Evolutionary conservation across 2,888 invertebrate genomes (phyloP).

Genomic region (Oxystoma pomonae): DNA sequence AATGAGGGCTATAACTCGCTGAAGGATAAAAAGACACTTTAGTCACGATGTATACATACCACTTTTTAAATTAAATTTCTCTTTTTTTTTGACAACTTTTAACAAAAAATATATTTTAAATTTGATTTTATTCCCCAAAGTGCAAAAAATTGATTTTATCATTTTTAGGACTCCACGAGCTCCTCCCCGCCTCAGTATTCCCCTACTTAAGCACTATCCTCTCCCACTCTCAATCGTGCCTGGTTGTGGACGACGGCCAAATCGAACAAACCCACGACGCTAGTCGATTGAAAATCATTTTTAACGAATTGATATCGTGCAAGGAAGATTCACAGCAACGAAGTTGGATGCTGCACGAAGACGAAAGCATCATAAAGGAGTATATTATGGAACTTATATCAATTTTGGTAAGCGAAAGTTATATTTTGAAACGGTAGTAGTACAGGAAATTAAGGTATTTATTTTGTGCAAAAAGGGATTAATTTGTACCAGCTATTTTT

Average conservation of each 20-base stretch:
- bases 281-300: constrained; percentile 74
- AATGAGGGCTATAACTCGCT: too few relatives aligned
- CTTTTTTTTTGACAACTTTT: too few relatives aligned
- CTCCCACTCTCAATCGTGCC: constrained; percentile 57
- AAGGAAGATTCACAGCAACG: constrained; percentile 94
- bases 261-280: constrained; percentile 83
- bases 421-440: too few relatives aligned
- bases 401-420: constrained; percentile 66
- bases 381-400: constrained; percentile 79
- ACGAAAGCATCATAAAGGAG: constrained; percentile 82
- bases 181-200: constrained; percentile 57
- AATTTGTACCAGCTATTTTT: too few relatives aligned
- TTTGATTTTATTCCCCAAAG: too few relatives aligned
- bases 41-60: too few relatives aligned
- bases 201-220: constrained; percentile 56
- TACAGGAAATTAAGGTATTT: too few relatives aligned
- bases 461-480: too few relatives aligned
- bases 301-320: constrained; percentile 79
- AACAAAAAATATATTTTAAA: too few relatives aligned
- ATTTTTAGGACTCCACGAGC: constrained; percentile 45
- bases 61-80: too few relatives aligned
- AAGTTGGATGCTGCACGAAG: constrained; percentile 93
- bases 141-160: too few relatives aligned
- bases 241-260: constrained; percentile 58
- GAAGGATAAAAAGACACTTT: too few relatives aligned